phyloP scores from a whole-genome alignment of 2,888 invertebrate genomes.

The Mesoligia furuncula region DNA sequence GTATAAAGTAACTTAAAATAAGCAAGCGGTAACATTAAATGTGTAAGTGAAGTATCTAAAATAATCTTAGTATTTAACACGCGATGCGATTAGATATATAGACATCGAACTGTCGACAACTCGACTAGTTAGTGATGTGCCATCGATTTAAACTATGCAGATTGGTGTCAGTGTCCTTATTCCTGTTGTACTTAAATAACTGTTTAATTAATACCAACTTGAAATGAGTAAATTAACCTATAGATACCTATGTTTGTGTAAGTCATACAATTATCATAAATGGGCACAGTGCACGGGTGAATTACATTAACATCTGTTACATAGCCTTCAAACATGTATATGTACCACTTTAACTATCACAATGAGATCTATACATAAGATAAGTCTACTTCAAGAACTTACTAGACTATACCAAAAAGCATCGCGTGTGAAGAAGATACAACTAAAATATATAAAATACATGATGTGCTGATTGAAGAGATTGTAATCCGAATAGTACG shows the following conservation, averaged over 20 bases:
- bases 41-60: constrained; percentile 67
- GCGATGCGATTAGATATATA: constrained; percentile 65
- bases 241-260: constrained; percentile 48
- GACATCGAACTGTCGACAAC: constrained; percentile 30
- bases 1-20: constrained; percentile 55
- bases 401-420: constrained; percentile 61
- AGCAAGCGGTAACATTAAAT: constrained; percentile 66
- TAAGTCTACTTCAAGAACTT: constrained; percentile 42
- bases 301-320: constrained; percentile 31
- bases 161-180: constrained; percentile 69
- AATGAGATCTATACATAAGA: constrained; percentile 52
- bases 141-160: constrained; percentile 62
- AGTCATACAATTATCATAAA: constrained; percentile 41
- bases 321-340: constrained; percentile 34
- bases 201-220: constrained; percentile 52
- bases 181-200: constrained; percentile 61
- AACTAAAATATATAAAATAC: constrained; percentile 78
- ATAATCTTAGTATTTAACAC: constrained; percentile 70
- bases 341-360: constrained; percentile 60
- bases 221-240: constrained; percentile 62
- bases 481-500: constrained; percentile 71
- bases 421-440: constrained; percentile 65
- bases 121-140: constrained; percentile 47
- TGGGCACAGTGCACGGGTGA: constrained; percentile 56
- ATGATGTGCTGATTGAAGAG: constrained; percentile 87